Conservation (phyloP, 1,140 invertebrate genomes). For the Bombus polaris region DNA sequence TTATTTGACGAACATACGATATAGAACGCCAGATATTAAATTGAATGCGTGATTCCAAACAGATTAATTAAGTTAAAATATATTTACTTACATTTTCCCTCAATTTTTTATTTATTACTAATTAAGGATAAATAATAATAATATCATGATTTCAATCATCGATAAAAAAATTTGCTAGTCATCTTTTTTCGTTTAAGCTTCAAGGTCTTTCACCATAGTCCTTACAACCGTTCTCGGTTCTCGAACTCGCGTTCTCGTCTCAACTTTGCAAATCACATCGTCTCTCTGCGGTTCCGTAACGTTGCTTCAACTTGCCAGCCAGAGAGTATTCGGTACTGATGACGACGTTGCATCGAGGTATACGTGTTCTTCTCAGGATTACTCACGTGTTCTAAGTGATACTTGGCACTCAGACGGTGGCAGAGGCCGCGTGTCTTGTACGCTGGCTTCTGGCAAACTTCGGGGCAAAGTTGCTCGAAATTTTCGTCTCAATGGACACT, state of each 20-base stretch:
- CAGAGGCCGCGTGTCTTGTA: conserved; percentile 29
- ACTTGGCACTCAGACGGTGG: conserved; percentile 38
- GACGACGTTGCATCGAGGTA: not conserved
- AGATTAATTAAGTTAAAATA: too few relatives aligned
- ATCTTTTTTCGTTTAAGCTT: not conserved
- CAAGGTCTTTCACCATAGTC: too few relatives aligned
- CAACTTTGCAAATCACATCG: conserved; percentile 28
- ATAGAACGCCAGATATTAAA: too few relatives aligned
- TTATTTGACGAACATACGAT: too few relatives aligned
- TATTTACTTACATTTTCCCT: too few relatives aligned
- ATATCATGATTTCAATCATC: too few relatives aligned
- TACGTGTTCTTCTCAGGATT: conserved; percentile 42
- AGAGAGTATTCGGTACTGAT: not conserved
- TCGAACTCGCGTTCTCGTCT: not conserved
- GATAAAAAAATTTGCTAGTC: not conserved
- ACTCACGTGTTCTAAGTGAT: conserved; percentile 51
- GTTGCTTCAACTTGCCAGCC: conserved; percentile 4
- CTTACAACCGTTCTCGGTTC: not conserved
- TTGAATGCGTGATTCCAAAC: too few relatives aligned
- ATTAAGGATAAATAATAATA: too few relatives aligned
- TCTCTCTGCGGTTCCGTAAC: conserved; percentile 12
- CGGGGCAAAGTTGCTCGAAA: conserved; percentile 54
- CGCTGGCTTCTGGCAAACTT: conserved; percentile 39
- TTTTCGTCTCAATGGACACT: conserved; percentile 58
- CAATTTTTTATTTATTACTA: too few relatives aligned